Evolutionary conservation across 2,888 invertebrate genomes (phyloP).

Genomic region (Schrankia costaestrigalis): DNA sequence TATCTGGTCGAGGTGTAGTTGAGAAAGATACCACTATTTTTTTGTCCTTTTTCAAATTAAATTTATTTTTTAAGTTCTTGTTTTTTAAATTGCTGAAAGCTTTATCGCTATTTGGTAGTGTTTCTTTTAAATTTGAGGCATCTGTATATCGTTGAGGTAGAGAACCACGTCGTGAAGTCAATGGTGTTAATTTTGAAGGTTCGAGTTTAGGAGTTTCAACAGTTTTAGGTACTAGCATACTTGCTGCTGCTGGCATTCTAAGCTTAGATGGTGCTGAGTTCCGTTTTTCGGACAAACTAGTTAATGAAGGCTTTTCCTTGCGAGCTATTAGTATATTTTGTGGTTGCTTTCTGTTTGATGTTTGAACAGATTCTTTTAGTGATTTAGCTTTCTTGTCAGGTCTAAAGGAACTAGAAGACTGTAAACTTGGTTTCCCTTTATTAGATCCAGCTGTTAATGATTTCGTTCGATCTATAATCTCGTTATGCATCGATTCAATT

Average conservation of each 20-base stretch:
- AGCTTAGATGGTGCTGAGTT: slow-evolving; percentile 7
- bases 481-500: slow-evolving; percentile 47
- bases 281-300: slow-evolving; percentile 7
- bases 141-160: slow-evolving; percentile 5
- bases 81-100: too few species aligned
- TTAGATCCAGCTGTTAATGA: slow-evolving; percentile 10
- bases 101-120: too few species aligned
- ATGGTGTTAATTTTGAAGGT: slow-evolving; percentile 5
- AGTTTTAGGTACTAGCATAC: slow-evolving; percentile 33
- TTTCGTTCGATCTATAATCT: slow-evolving; percentile 40
- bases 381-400: slow-evolving; percentile 5
- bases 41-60: too few species aligned
- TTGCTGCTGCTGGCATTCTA: slow-evolving; percentile 41
- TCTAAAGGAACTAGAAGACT: slow-evolving; percentile 5
- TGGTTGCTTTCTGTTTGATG: slow-evolving; percentile 8
- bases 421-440: slow-evolving; percentile 2
- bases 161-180: slow-evolving; percentile 4
- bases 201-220: slow-evolving; percentile 35
- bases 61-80: too few species aligned
- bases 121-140: slow-evolving; percentile 7
- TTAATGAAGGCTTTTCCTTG: slow-evolving; percentile 3
- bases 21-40: too few species aligned
- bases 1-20: too few species aligned
- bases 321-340: slow-evolving; percentile 6
- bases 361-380: background rate